Conservation (phyloP, 2,113 vertebrate genomes). For the Heterotis niloticus region DNA sequence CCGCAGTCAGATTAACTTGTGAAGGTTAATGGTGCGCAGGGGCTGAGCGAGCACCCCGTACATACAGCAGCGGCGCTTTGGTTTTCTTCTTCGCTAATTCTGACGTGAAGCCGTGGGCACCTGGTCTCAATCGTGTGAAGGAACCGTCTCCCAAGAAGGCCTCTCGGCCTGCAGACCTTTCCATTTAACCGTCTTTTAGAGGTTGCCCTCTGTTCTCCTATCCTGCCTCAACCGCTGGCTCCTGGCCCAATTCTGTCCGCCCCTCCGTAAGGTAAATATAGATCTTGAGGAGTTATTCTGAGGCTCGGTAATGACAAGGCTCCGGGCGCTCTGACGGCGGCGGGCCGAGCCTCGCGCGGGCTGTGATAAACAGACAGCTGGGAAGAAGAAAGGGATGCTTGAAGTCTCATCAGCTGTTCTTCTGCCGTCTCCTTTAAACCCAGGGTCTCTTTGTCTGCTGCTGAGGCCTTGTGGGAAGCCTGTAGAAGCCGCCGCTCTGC, state of each 20-base stretch:
- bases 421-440: conserved; percentile 17
- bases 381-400: conserved; percentile 34
- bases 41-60: background rate
- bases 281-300: conserved; percentile 43
- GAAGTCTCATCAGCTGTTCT: conserved; percentile 28
- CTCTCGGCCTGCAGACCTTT: conserved; percentile 28
- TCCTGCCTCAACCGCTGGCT: conserved; percentile 27
- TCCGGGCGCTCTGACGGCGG: conserved; percentile 44
- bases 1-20: background rate
- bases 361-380: conserved; percentile 47
- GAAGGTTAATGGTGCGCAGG: no score
- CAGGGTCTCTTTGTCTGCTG: conserved; percentile 18
- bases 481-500: background rate
- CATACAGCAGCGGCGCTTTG: no score
- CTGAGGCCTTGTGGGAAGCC: background rate
- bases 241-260: conserved; percentile 38
- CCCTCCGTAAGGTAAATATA: conserved; percentile 41
- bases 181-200: conserved; percentile 30
- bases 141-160: background rate
- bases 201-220: conserved; percentile 30
- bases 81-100: background rate
- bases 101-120: background rate
- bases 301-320: conserved; percentile 39
- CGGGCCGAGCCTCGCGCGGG: conserved; percentile 28
- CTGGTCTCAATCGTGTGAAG: background rate